Conservation (phyloP, 2,797 vertebrate genomes). For the Helostoma temminkii region DNA sequence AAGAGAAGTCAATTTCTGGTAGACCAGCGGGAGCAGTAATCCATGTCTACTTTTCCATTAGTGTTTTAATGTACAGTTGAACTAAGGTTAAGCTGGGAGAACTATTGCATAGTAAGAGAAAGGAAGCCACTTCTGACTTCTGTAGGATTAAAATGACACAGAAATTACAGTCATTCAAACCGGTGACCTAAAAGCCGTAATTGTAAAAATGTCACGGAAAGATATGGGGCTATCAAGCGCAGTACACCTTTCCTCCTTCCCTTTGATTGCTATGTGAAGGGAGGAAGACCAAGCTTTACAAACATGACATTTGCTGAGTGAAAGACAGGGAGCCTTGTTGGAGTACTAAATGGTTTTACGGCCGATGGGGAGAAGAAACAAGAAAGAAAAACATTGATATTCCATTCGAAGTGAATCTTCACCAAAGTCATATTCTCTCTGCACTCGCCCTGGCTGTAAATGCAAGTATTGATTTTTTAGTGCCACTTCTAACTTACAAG, state of each 20-base stretch:
- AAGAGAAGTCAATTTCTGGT: too few species aligned
- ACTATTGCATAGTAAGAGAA: conserved; percentile 26
- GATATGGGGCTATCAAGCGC: too few species aligned
- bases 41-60: too few species aligned
- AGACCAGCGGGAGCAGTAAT: too few species aligned
- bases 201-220: conserved; percentile 66
- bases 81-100: conserved; percentile 19
- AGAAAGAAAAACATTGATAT: conserved; percentile 7
- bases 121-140: conserved; percentile 45
- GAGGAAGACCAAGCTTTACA: conserved; percentile 1
- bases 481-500: conserved; percentile 56
- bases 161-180: conserved; percentile 62
- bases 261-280: conserved; percentile 4
- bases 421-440: conserved; percentile 37
- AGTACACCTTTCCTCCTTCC: conserved; percentile 3
- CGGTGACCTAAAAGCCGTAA: conserved; percentile 53
- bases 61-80: conserved; percentile 49
- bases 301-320: neutral
- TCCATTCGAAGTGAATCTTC: conserved; percentile 18
- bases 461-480: conserved; percentile 68
- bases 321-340: neutral
- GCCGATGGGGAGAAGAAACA: neutral
- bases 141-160: too few species aligned
- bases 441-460: conserved; percentile 43
- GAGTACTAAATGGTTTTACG: neutral